These are phyloP conservation scores for Anarhynchus alexandrinus DNA, from an alignment of 2,113 vertebrate genomes.

Conservation along the genomic window DNA sequence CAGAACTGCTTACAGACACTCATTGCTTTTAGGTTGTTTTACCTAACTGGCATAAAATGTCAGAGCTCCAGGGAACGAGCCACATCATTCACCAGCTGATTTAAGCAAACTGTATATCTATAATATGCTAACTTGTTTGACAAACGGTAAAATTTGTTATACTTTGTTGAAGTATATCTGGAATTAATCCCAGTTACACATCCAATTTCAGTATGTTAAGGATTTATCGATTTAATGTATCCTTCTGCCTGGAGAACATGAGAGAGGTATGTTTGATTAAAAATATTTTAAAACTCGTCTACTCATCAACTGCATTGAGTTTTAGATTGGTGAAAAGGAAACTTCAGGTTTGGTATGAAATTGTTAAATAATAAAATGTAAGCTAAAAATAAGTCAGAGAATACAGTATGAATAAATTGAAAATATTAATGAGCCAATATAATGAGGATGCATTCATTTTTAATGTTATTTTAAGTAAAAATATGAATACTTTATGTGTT, in stretches of 20 bases:
- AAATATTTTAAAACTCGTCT: background rate
- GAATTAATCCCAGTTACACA: background rate
- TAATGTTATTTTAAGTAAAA: constrained; percentile 70
- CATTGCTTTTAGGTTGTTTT: background rate
- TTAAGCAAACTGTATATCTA: background rate
- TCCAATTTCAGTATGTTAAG: background rate
- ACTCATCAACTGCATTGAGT: background rate
- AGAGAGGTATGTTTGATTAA: background rate
- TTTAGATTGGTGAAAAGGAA: background rate
- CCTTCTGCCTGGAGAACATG: background rate
- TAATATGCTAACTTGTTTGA: background rate
- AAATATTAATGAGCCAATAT: constrained; percentile 44
- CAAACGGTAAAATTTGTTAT: background rate
- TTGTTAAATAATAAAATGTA: constrained; percentile 35
- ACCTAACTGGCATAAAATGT: background rate
- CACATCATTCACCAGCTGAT: background rate
- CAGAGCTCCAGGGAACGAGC: background rate
- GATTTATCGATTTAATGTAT: background rate
- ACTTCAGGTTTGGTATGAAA: background rate
- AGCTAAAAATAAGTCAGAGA: constrained; percentile 16
- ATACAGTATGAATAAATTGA: constrained; percentile 35
- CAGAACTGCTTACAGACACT: background rate
- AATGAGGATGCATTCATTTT: constrained; percentile 56
- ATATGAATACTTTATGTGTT: constrained; percentile 63
- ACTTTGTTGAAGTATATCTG: background rate